These are phyloP conservation scores for Drosophila pallidifrons DNA, from an alignment of 1,140 invertebrate genomes.

Conservation along the genomic window DNA sequence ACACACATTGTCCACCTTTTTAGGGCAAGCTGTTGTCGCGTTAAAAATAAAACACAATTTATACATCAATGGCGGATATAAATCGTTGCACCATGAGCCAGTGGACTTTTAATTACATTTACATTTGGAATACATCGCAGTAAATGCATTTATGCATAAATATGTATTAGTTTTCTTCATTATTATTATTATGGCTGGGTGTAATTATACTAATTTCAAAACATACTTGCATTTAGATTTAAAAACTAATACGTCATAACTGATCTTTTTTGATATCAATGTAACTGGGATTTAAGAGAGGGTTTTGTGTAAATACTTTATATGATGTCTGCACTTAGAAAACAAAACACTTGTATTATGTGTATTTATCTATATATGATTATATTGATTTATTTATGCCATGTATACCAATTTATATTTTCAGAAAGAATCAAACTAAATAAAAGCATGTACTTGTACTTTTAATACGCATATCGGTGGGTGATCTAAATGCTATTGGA, in stretches of 20 bases:
- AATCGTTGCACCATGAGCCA: conserved; percentile 20
- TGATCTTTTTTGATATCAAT: neutral
- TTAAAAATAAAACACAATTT: conserved; percentile 55
- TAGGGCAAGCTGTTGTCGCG: conserved; percentile 79
- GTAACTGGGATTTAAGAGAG: neutral
- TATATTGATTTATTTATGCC: conserved; percentile 27
- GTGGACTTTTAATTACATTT: conserved; percentile 37
- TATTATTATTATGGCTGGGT: conserved; percentile 32
- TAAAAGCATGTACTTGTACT: conserved; percentile 61
- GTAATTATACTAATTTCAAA: conserved; percentile 33
- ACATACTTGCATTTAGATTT: conserved; percentile 11
- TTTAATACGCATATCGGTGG: conserved; percentile 72
- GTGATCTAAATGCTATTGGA: conserved; percentile 78
- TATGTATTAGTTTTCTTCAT: conserved; percentile 33
- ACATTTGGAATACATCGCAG: conserved; percentile 55
- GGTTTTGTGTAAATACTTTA: conserved; percentile 27
- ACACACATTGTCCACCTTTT: conserved; percentile 36
- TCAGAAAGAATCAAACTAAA: conserved; percentile 72
- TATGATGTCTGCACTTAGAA: conserved; percentile 5
- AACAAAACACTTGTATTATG: neutral
- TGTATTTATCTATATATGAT: neutral
- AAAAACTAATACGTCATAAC: conserved; percentile 12
- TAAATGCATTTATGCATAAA: conserved; percentile 51
- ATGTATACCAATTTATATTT: conserved; percentile 61
- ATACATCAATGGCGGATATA: conserved; percentile 18